Evolutionary conservation across 2,797 vertebrate genomes (phyloP), one percentile per base, ranked within the genome.

Genomic region (Rachycentron canadum): DNA sequence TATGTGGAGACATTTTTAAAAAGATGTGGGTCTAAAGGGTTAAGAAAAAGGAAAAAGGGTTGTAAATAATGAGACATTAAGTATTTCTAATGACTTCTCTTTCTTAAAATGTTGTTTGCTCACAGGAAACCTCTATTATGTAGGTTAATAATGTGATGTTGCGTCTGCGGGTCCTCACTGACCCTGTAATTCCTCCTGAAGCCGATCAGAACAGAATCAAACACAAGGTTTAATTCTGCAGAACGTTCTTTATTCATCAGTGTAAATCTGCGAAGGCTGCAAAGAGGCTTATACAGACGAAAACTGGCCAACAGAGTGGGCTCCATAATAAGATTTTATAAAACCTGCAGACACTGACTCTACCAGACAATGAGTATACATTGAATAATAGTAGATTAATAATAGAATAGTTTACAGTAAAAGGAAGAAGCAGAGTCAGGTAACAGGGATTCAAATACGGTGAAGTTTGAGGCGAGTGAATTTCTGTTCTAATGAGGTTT

Each of bases 201-300:
- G 34, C 21, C 13, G 7, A 4, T 4, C 25, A 32, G 10, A 58
- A 21, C 69, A 38, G 36, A 41, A 5, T 43, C 11, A 76, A 74
- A 63, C 55, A 45, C 4, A 12, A 60, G 45, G 14, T 69, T 16
- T 55, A n/a, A 70, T 64, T 71, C 32, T 28, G 53, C 26, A 61
- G 32, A 60, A 40, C 14, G 28, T 63, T 49, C 3, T 21, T 53
- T 14, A 26, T 74, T 68, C 43, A 30, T n/a, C 3, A 0, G 21
- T 21, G 17, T 34, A 59, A 41, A 36, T 57, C 59, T n/a, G 2
- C 30, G 40, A 63, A 60, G 0, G 11, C 34, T 23, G 11, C 62
- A 62, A 66, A 50, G 56, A 69, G 17, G 41, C 43, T 72, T 62
- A 43, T 0, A 9, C 11, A 1, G 40, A 32, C 6, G 14, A 49